A percentile compares a stretch with the other conserved stretches of the same genome.
phyloP scores from a whole-genome alignment of 2,113 vertebrate species.

The Peromyscus maniculatus region DNA sequence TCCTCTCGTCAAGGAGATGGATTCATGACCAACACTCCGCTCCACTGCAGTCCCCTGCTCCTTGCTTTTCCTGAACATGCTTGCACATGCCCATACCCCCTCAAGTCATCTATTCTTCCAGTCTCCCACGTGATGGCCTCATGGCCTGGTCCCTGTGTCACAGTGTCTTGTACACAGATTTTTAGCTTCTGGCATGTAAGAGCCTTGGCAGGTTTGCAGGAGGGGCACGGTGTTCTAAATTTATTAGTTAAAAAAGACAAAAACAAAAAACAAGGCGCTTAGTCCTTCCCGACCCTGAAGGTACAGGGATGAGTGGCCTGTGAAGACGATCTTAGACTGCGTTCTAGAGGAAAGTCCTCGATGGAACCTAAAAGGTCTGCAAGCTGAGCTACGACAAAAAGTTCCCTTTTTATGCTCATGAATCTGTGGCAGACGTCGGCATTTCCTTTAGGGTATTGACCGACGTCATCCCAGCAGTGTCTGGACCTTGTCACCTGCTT shows the following conservation, averaged over 20 bases:
- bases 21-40: background rate
- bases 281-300: background rate
- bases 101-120: background rate
- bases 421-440: background rate
- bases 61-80: background rate
- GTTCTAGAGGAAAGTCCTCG: background rate
- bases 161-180: background rate
- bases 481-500: background rate
- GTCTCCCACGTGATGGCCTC: background rate
- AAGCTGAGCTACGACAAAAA: background rate
- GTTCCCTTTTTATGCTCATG: background rate
- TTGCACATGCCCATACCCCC: accelerated
- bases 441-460: background rate
- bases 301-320: background rate
- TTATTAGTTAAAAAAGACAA: background rate
- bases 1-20: slow-evolving; percentile 13
- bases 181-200: background rate
- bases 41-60: background rate
- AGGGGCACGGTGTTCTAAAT: background rate
- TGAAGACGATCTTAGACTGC: background rate
- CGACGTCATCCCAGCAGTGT: too few relatives aligned
- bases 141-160: background rate
- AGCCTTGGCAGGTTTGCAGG: background rate
- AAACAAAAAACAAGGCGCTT: background rate
- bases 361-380: background rate